phyloP scores from a whole-genome alignment of 2,888 invertebrate genomes.

The Tenthredo scrophulariae region DNA sequence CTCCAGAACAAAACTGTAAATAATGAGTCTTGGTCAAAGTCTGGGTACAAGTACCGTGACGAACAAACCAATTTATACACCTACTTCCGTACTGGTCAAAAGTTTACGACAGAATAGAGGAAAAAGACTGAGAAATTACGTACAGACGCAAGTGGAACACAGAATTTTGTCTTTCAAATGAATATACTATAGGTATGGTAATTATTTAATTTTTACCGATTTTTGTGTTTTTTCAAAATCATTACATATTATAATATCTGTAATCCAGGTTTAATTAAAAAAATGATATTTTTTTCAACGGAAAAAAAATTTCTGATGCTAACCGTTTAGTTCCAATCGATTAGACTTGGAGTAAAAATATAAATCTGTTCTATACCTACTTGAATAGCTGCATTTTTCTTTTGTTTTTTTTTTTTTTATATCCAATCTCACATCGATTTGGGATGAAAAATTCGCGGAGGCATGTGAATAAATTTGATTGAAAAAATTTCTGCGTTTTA shows the following conservation, averaged over 20 bases:
- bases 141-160: not conserved
- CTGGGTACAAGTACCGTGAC: conserved; percentile 30
- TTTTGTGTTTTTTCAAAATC: not conserved
- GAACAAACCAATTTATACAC: conserved; percentile 14
- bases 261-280: not conserved
- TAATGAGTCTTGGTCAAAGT: conserved; percentile 35
- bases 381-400: not conserved
- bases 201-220: not conserved
- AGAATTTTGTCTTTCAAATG: not conserved
- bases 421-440: not conserved
- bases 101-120: not conserved
- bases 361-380: not conserved
- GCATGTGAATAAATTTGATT: not conserved
- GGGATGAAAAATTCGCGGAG: not conserved
- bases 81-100: conserved; percentile 5
- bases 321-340: not conserved
- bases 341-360: not conserved
- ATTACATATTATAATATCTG: too few relatives aligned
- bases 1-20: conserved; percentile 48
- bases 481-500: not conserved
- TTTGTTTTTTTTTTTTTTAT: not conserved
- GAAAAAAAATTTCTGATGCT: not conserved
- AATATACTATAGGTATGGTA: not conserved
- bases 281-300: not conserved
- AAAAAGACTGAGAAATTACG: not conserved